These are phyloP conservation scores for Lemur catta DNA, from an alignment of 2,797 vertebrate species.

Conservation along the genomic window DNA sequence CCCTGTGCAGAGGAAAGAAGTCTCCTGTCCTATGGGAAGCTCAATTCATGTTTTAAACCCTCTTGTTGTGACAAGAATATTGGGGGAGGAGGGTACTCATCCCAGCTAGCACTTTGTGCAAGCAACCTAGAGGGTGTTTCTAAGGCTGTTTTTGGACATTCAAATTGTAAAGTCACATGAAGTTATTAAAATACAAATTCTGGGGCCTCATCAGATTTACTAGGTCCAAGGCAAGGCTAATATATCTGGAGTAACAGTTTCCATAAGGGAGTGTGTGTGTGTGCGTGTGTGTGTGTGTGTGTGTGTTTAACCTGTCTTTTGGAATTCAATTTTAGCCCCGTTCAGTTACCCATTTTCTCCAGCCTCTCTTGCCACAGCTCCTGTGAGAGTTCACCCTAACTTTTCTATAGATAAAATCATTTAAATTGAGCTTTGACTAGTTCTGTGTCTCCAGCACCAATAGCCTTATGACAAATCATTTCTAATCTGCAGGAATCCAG, in stretches of 20 bases:
- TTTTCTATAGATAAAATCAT: neutral
- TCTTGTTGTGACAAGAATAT: neutral
- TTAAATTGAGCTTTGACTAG: neutral
- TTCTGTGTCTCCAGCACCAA: neutral
- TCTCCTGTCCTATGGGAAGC: neutral
- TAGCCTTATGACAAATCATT: neutral
- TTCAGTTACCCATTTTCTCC: neutral
- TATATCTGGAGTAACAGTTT: neutral
- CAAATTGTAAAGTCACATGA: neutral
- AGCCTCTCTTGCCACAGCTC: neutral
- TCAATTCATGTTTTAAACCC: neutral
- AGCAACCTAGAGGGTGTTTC: neutral
- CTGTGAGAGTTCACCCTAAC: neutral
- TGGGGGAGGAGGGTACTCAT: neutral
- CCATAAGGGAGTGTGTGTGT: neutral
- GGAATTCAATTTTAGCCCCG: neutral
- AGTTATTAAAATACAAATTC: neutral
- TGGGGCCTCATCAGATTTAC: neutral
- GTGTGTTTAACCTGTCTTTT: neutral
- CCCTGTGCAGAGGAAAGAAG: neutral
- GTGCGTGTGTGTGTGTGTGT: neutral
- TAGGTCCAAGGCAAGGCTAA: neutral
- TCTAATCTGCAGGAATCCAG: neutral
- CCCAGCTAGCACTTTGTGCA: neutral
- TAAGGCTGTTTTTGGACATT: neutral